Percentiles rank a stretch among this genome's conserved stretches.
These are phyloP conservation scores for Siniperca chuatsi DNA, from an alignment of 2,113 vertebrate genomes.

Conservation along the genomic window DNA sequence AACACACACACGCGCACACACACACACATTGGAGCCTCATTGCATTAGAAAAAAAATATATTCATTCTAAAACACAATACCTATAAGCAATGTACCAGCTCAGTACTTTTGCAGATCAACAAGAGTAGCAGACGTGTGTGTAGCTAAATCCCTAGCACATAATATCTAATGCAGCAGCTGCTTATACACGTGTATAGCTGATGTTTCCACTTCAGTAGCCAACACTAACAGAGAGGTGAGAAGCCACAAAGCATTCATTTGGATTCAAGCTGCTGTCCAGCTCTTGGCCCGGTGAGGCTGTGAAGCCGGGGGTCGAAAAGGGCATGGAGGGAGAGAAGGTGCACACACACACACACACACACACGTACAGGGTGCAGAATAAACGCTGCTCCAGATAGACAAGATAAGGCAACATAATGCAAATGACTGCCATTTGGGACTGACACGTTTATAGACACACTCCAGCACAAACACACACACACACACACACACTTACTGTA, in stretches of 20 bases:
- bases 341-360: background rate
- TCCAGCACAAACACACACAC: background rate
- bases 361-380: background rate
- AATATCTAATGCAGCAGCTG: background rate
- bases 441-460: background rate
- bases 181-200: background rate
- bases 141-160: background rate
- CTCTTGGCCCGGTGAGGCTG: slow-evolving; percentile 24
- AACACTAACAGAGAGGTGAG: slow-evolving; percentile 30
- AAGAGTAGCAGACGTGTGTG: background rate
- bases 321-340: background rate
- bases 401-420: slow-evolving; percentile 37
- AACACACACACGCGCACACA: background rate
- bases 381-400: slow-evolving; percentile 20
- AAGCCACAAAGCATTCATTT: slow-evolving; percentile 38
- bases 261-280: slow-evolving; percentile 35
- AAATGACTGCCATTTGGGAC: slow-evolving; percentile 44
- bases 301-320: slow-evolving; percentile 16
- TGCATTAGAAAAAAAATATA: slow-evolving; percentile 1
- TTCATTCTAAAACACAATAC: slow-evolving; percentile 7
- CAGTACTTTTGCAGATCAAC: slow-evolving; percentile 1
- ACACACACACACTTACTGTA: background rate
- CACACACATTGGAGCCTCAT: background rate
- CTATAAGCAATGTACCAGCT: background rate
- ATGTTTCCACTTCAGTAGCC: slow-evolving; percentile 7